Base-by-base conservation (phyloP, 1,140 invertebrate species). In the Calliphora vicina region DNA sequence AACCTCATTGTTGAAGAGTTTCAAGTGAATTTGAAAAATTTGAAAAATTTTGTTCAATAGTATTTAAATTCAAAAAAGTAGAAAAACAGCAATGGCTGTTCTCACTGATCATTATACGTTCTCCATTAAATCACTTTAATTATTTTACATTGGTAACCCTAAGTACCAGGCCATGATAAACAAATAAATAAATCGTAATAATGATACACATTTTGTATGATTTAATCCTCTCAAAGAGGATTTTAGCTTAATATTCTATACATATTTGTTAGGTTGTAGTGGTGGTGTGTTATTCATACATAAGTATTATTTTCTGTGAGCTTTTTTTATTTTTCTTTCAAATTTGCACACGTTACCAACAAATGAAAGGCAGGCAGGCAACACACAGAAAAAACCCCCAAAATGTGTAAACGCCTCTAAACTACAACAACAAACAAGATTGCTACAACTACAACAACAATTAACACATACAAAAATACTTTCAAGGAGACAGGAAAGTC, bases 211-310 rank as follows among this genome's bases (percentile, higher is more conserved):
- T 57, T 57, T 15, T n/a, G n/a, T n/a, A 57, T n/a, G 50, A 57
- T 67, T 67, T 67, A 67, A 67, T 67, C 61, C 61, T 67, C 61
- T 67, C 61, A 67, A 67, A 67, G 61, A 67, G 61, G 61, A 67
- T 67, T 67, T 23, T 20, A 67, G 25, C 25, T 25, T 23, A n/a
- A 25, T 50, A 57, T 57, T 57, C 15, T 57, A 0, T 57, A n/a
- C n/a, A 17, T 15, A 17, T 57, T 5, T 57, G 15, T 57, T 15
- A n/a, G 15, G 15, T 57, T 57, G 0, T 17, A 17, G 50, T 57
- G 13, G 45, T 57, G 15, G 45, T 67, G 61, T 5, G 61, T 23
- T 67, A n/a, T n/a, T n/a, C n/a, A n/a, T n/a, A n/a, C n/a, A n/a
- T n/a, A n/a, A n/a, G 61, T 67, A 23, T 67, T 20, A 67, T 9